phyloP scores from a whole-genome alignment of 2,113 vertebrate species.

The Platichthys flesus region DNA sequence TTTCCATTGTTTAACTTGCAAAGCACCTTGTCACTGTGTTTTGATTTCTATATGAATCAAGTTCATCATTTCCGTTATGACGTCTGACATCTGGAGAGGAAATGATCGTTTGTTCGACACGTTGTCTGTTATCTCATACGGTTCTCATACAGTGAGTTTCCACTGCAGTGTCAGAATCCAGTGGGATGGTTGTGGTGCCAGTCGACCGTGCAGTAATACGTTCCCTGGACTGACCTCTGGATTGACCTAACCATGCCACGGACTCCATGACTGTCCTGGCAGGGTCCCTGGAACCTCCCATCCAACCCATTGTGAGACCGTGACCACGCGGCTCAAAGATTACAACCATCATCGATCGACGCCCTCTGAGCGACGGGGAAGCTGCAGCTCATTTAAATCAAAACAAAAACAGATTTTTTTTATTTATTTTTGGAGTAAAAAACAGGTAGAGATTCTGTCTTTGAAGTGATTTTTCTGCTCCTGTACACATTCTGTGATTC shows the following conservation, averaged over 20 bases:
- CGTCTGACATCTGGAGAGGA: not conserved
- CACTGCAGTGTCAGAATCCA: slow-evolving; percentile 3
- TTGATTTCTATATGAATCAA: too few species aligned
- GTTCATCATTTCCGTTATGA: too few species aligned
- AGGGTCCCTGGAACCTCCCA: slow-evolving; percentile 43
- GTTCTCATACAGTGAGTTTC: not conserved
- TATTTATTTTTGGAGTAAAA: slow-evolving; percentile 1
- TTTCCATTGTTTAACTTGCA: too few species aligned
- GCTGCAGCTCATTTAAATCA: slow-evolving; percentile 44
- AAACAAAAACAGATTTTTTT: not conserved
- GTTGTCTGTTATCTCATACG: not conserved
- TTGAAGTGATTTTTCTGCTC: slow-evolving; percentile 57
- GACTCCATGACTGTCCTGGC: slow-evolving; percentile 30
- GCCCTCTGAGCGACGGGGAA: slow-evolving; percentile 38
- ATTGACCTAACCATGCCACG: slow-evolving; percentile 46
- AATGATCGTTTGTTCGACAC: not conserved
- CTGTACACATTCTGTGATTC: slow-evolving; percentile 66
- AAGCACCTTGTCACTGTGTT: too few species aligned
- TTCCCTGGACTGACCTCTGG: slow-evolving; percentile 37
- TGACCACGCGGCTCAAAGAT: slow-evolving; percentile 41
- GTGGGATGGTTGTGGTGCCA: slow-evolving; percentile 13
- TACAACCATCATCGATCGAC: slow-evolving; percentile 51
- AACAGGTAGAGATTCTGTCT: slow-evolving; percentile 54
- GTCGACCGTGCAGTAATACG: slow-evolving; percentile 26
- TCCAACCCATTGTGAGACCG: slow-evolving; percentile 42